Evolutionary conservation across 2,113 vertebrate species (phyloP), one percentile per base, ranked within the genome.

Genomic region (Gobius niger): DNA sequence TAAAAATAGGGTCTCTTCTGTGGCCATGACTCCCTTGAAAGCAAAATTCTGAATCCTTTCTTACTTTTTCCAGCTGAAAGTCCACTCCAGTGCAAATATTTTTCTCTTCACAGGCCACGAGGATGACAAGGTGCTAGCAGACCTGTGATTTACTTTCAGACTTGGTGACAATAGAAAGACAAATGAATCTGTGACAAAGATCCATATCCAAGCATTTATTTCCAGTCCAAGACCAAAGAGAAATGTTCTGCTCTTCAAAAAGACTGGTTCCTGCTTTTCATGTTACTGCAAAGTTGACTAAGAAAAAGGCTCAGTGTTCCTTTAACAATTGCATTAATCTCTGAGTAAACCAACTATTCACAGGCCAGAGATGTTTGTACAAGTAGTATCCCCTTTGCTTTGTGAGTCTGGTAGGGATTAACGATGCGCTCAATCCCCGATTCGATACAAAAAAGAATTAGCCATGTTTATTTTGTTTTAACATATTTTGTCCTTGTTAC

Each of bases 51-150:
- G 24, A 34, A 34, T 34, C 24, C 24, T 34, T 34, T 4, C 24
- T 34, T 34, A 34, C 24, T 34, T 34, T 24, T 34, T 34, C 24
- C 5, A 4, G 24, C 24, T 3, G 5, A 34, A 34, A 34, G 24
- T 34, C 24, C 24, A 34, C 24, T 34, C 24, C 3, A 34, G 24
- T 34, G 24, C 24, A 34, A 34, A 34, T 34, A 34, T 34, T 0
- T 34, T 34, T 34, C 24, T 34, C 24, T 34, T 34, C 24, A 1
- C 24, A 34, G 24, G 3, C 24, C 52, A 19, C 40, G 40, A 70
- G 47, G 16, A 64, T 6, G 70, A 44, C 69, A 61, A 7, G 7
- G 54, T 47, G 6, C 47, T 14, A 70, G 70, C 61, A 72, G 44
- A 12, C 41, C 18, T 16, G 10, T 18, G 34, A 3, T 34, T 0